phyloP scores from a whole-genome alignment of 1,140 invertebrate species.

The Pentalonia nigronervosa region DNA sequence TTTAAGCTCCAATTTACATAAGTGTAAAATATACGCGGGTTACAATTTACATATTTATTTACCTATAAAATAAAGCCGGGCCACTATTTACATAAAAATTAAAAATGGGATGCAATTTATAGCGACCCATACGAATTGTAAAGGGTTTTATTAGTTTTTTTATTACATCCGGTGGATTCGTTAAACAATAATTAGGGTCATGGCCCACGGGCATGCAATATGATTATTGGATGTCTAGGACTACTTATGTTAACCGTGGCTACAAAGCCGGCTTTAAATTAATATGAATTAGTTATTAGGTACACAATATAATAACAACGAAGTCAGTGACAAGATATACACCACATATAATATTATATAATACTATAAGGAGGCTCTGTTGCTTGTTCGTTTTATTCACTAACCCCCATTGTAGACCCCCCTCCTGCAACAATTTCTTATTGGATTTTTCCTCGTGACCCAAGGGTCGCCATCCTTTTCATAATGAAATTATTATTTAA shows the following conservation, averaged over 20 bases:
- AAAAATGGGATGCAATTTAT: not conserved
- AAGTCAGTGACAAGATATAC: not conserved
- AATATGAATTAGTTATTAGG: not conserved
- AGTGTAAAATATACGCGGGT: not conserved
- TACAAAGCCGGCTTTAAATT: not conserved
- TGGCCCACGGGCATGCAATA: not conserved
- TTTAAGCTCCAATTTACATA: not conserved
- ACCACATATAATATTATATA: no score
- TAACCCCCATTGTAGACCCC: no score
- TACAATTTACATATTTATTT: not conserved
- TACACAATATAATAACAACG: not conserved
- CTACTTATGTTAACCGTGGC: not conserved
- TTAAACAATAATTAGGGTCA: constrained; percentile 27
- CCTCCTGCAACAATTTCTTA: no score
- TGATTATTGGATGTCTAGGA: not conserved
- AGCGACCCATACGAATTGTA: not conserved
- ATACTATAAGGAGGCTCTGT: no score
- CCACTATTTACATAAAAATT: constrained; percentile 2
- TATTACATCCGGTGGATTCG: constrained; percentile 26
- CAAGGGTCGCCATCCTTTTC: no score
- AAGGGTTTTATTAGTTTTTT: not conserved
- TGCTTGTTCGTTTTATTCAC: no score
- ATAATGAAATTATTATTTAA: no score
- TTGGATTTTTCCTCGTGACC: no score
- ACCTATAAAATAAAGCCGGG: not conserved